These are phyloP conservation scores for Platycheirus rosarum DNA, from an alignment of 2,888 invertebrate genomes.

Conservation along the genomic window DNA sequence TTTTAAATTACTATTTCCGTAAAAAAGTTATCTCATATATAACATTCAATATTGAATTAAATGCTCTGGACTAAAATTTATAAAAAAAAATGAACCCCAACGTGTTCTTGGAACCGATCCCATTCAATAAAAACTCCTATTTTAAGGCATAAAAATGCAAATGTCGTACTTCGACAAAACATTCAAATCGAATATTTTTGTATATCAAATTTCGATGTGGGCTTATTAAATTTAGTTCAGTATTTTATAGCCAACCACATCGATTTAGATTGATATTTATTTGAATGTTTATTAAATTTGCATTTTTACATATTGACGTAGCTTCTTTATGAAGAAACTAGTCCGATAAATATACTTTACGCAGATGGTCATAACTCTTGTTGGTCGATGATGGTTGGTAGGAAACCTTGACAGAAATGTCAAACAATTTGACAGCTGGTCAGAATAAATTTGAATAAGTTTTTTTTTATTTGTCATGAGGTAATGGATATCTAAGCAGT, in stretches of 20 bases:
- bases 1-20: constrained; percentile 3
- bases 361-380: neutral
- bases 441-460: no score
- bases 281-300: neutral
- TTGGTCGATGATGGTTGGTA: no score
- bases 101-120: neutral
- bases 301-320: neutral
- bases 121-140: neutral
- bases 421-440: no score
- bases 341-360: neutral
- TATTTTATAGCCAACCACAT: constrained; percentile 11
- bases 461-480: no score
- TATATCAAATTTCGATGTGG: neutral
- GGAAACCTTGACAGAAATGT: neutral
- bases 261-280: constrained; percentile 17
- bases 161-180: neutral
- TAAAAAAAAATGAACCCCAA: neutral
- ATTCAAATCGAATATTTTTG: neutral
- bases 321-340: neutral
- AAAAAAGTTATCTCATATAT: neutral
- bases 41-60: no score
- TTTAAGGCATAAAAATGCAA: constrained; percentile 16
- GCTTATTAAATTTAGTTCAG: constrained; percentile 1
- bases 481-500: no score
- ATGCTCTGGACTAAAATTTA: neutral